Conservation (phyloP, 2,888 invertebrate genomes). For the Pyrrhosoma nymphula region DNA sequence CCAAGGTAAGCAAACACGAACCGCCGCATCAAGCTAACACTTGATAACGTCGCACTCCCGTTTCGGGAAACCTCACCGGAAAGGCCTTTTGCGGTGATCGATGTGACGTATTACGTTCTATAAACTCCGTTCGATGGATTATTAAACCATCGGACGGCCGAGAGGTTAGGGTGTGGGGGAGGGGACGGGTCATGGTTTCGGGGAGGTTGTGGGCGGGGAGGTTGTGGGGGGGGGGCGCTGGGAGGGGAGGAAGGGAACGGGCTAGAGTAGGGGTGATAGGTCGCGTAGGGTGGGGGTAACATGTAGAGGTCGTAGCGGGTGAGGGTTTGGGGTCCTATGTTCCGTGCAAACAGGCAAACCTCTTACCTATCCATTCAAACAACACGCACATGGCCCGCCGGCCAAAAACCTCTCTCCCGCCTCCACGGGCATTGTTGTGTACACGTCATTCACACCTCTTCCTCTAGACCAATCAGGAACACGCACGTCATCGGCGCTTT, state of each 20-base stretch:
- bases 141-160: constrained; percentile 39
- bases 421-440: not conserved
- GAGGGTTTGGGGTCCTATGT: not conserved
- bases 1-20: constrained; percentile 17
- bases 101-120: constrained; percentile 60
- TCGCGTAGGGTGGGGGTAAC: no score
- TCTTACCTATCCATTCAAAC: not conserved
- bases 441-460: not conserved
- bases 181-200: not conserved
- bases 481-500: not conserved
- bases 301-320: no score
- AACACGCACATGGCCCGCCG: not conserved
- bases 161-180: not conserved
- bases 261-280: not conserved
- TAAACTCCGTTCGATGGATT: constrained; percentile 45
- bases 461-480: not conserved
- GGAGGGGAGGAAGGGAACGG: not conserved
- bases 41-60: constrained; percentile 24
- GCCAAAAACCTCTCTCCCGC: not conserved
- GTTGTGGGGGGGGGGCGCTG: no score
- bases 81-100: constrained; percentile 16
- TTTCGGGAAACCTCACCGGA: constrained; percentile 9
- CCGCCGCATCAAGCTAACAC: constrained; percentile 1
- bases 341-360: constrained; percentile 14
- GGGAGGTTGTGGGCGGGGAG: not conserved